A percentile compares a stretch with the other conserved stretches of the same genome.
These are phyloP conservation scores for Acleris emargana DNA, from an alignment of 2,888 invertebrate genomes.

Conservation along the genomic window DNA sequence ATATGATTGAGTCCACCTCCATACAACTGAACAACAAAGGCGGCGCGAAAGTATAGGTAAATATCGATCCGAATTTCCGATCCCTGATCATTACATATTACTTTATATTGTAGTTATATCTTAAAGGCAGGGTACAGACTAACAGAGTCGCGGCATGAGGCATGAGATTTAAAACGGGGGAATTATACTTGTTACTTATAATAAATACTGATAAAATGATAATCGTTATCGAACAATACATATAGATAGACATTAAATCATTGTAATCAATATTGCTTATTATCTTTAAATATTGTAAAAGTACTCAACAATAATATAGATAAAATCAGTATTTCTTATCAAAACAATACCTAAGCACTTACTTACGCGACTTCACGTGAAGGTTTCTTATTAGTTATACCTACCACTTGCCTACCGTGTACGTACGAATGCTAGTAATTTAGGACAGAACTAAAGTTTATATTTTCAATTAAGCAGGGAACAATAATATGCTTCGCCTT, in stretches of 20 bases:
- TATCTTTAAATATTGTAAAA: slow-evolving; percentile 76
- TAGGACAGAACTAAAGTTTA: too few relatives aligned
- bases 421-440: not conserved
- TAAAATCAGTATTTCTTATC: slow-evolving; percentile 73
- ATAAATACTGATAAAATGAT: slow-evolving; percentile 74
- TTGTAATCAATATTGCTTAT: slow-evolving; percentile 75
- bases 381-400: slow-evolving; percentile 40
- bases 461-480: too few relatives aligned
- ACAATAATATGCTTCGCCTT: too few relatives aligned
- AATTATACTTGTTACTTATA: slow-evolving; percentile 54
- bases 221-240: slow-evolving; percentile 78
- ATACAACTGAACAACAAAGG: too few relatives aligned
- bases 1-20: too few relatives aligned
- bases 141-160: slow-evolving; percentile 44
- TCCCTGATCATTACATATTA: too few relatives aligned
- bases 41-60: too few relatives aligned
- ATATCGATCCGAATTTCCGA: too few relatives aligned
- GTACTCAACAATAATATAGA: slow-evolving; percentile 68
- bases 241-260: slow-evolving; percentile 74
- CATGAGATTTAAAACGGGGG: slow-evolving; percentile 56
- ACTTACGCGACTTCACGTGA: slow-evolving; percentile 44
- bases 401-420: slow-evolving; percentile 2
- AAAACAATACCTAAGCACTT: slow-evolving; percentile 53
- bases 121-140: too few relatives aligned
- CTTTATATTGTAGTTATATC: too few relatives aligned